phyloP scores from a whole-genome alignment of 2,888 invertebrate genomes.

The Abrostola tripartita region DNA sequence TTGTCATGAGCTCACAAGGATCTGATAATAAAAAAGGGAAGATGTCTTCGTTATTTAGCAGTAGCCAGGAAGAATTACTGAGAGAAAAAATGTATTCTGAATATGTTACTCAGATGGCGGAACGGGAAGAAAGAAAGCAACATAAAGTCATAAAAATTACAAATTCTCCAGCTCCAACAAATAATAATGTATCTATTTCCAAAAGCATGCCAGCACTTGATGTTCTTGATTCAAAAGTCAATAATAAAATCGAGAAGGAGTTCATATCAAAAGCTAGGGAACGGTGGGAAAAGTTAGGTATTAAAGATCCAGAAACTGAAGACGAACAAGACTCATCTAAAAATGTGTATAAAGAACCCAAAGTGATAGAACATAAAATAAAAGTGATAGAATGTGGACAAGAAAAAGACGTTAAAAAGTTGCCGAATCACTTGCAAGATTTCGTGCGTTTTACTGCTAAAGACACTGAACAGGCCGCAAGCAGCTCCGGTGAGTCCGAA shows the following conservation, averaged over 20 bases:
- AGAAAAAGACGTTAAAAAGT: constrained; percentile 89
- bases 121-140: constrained; percentile 92
- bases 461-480: constrained; percentile 87
- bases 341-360: constrained; percentile 78
- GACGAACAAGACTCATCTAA: constrained; percentile 83
- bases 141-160: constrained; percentile 94
- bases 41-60: constrained; percentile 80
- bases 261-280: constrained; percentile 93
- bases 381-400: constrained; percentile 91
- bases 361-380: constrained; percentile 84
- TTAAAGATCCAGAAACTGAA: constrained; percentile 90
- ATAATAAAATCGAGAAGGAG: constrained; percentile 91
- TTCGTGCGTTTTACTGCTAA: constrained; percentile 90
- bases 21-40: constrained; percentile 62
- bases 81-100: constrained; percentile 95
- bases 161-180: constrained; percentile 76
- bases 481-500: constrained; percentile 83
- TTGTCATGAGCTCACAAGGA: constrained; percentile 65
- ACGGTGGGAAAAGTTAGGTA: constrained; percentile 91
- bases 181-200: constrained; percentile 64
- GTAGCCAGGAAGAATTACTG: constrained; percentile 92
- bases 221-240: constrained; percentile 76
- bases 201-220: constrained; percentile 79
- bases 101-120: constrained; percentile 93
- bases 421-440: constrained; percentile 94